A percentile compares a stretch with the other conserved stretches of the same genome.
Evolutionary conservation across 2,113 vertebrate genomes (phyloP).

Genomic region (Silurus asotus): DNA sequence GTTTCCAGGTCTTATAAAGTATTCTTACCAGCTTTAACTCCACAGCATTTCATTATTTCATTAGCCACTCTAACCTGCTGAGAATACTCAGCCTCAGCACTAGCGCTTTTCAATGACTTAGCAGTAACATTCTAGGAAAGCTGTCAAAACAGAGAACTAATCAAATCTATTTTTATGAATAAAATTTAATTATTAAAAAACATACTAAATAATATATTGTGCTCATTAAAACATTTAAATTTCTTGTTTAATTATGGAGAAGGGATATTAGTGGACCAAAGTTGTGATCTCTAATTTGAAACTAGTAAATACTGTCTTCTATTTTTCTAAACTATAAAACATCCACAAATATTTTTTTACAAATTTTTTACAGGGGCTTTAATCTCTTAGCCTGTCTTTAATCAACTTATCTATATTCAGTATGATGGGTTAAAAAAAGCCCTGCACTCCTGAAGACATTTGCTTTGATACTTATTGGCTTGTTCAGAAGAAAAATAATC

Average conservation of each 20-base stretch:
- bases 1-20: neutral
- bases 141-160: conserved; percentile 25
- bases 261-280: neutral
- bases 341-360: neutral
- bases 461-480: conserved; percentile 46
- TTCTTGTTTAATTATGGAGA: conserved; percentile 1
- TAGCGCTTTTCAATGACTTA: conserved; percentile 19
- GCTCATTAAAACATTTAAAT: neutral
- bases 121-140: conserved; percentile 32
- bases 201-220: neutral
- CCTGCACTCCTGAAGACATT: conserved; percentile 54
- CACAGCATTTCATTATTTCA: neutral
- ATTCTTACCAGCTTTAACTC: neutral
- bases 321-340: neutral
- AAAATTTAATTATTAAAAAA: neutral
- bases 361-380: neutral
- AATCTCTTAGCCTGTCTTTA: neutral
- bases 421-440: conserved; percentile 50
- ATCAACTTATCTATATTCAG: conserved; percentile 10
- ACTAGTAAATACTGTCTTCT: neutral
- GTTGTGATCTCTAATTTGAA: neutral
- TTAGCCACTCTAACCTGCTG: neutral
- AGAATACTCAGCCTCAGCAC: conserved; percentile 11
- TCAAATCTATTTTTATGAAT: neutral
- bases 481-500: conserved; percentile 30